These are phyloP conservation scores for Eublepharis macularius DNA, from an alignment of 2,113 vertebrate genomes.

Conservation along the genomic window DNA sequence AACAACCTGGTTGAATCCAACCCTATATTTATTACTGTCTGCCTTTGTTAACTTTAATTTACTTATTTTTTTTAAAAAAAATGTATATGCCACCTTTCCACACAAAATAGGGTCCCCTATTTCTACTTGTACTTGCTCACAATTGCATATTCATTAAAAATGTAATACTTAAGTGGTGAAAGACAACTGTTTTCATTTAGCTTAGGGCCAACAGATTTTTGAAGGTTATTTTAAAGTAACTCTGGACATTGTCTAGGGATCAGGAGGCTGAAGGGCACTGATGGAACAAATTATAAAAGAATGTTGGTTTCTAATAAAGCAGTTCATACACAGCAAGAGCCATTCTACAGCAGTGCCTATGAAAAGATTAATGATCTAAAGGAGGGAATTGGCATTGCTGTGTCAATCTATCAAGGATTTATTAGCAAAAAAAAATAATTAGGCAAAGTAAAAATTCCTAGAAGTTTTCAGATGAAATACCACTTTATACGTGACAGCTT, in stretches of 20 bases:
- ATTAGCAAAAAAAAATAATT: not conserved
- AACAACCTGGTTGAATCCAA: not conserved
- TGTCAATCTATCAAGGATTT: not conserved
- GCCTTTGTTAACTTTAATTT: constrained; percentile 1
- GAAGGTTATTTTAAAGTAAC: constrained; percentile 27
- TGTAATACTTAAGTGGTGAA: not conserved
- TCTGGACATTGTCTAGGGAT: not conserved
- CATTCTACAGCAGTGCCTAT: not conserved
- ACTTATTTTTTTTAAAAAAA: too few species aligned
- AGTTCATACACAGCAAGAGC: not conserved
- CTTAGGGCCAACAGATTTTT: constrained; percentile 25
- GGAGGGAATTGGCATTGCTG: not conserved
- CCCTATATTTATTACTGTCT: not conserved
- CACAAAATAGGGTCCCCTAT: too few species aligned
- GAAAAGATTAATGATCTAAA: not conserved
- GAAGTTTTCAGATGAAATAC: not conserved
- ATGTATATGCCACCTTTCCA: too few species aligned
- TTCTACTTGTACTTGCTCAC: not conserved
- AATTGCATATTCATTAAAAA: not conserved
- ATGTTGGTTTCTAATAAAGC: constrained; percentile 4
- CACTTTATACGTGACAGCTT: not conserved
- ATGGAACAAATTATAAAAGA: constrained; percentile 26
- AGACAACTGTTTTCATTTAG: not conserved
- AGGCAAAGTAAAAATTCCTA: not conserved
- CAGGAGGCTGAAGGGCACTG: constrained; percentile 1